A percentile compares a stretch with the other conserved stretches of the same genome.
phyloP scores from a whole-genome alignment of 2,888 invertebrate species.

The Steinernema carpocapsae region DNA sequence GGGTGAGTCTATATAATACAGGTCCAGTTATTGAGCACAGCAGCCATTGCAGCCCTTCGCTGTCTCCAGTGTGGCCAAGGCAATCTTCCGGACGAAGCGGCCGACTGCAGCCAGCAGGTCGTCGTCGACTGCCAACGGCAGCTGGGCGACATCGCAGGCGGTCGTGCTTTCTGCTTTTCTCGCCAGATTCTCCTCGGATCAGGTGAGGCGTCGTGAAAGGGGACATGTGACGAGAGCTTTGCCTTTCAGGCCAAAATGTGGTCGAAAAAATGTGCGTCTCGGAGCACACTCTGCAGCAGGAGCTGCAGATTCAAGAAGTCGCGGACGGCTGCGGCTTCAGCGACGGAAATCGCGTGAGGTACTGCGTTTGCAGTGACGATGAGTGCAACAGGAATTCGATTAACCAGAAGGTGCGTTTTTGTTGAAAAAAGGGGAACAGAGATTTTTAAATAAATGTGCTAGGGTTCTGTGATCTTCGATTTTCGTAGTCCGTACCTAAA shows the following conservation, averaged over 20 bases:
- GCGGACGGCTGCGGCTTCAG: constrained; percentile 49
- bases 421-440: constrained; percentile 34
- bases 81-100: constrained; percentile 41
- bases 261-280: constrained; percentile 65
- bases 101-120: constrained; percentile 54
- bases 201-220: constrained; percentile 5
- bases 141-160: constrained; percentile 28
- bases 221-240: not conserved
- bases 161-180: constrained; percentile 54
- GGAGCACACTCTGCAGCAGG: constrained; percentile 51
- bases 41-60: constrained; percentile 43
- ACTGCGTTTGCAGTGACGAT: constrained; percentile 56
- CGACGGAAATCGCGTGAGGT: constrained; percentile 40
- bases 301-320: constrained; percentile 54
- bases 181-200: constrained; percentile 48
- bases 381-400: constrained; percentile 56
- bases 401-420: constrained; percentile 46
- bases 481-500: constrained; percentile 26
- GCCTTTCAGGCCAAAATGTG: constrained; percentile 53
- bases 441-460: not conserved
- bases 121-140: constrained; percentile 49
- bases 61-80: constrained; percentile 63
- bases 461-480: no score
- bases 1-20: not conserved
- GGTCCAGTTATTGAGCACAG: not conserved